These are phyloP conservation scores for Tokudaia muenninki DNA, from an alignment of 2,797 vertebrate species.

Conservation along the genomic window DNA sequence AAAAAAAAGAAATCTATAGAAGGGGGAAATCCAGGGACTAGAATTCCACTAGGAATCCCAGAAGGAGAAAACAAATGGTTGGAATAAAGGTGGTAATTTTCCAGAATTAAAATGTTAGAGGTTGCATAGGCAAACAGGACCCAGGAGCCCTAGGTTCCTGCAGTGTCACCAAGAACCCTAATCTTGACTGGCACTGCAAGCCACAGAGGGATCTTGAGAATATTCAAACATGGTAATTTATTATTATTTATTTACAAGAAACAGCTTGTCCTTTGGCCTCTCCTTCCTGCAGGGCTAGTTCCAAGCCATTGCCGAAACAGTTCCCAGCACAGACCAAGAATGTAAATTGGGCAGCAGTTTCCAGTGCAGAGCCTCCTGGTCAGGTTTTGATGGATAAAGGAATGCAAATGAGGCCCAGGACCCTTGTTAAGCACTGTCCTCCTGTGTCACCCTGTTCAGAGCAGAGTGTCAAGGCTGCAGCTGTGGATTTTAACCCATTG, in stretches of 20 bases:
- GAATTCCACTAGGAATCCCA: neutral
- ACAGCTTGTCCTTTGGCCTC: conserved; percentile 85
- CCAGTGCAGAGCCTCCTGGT: neutral
- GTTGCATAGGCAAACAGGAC: neutral
- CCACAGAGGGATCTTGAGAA: conserved; percentile 40
- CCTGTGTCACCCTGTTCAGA: neutral
- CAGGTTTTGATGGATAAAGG: conserved; percentile 54
- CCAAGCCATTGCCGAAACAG: conserved; percentile 12
- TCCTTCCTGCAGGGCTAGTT: conserved; percentile 56
- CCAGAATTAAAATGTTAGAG: conserved; percentile 13
- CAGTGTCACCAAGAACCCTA: conserved; percentile 63
- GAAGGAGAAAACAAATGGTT: neutral
- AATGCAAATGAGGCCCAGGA: conserved; percentile 63
- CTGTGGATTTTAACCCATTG: conserved; percentile 24
- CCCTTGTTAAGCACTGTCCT: conserved; percentile 18
- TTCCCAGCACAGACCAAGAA: conserved; percentile 70
- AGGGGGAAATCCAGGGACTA: neutral
- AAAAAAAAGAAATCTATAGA: neutral
- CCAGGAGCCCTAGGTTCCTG: neutral
- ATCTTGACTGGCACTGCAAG: conserved; percentile 74
- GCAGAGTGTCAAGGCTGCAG: neutral
- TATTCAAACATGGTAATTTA: conserved; percentile 83
- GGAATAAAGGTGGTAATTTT: neutral
- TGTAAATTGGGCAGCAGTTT: conserved; percentile 60
- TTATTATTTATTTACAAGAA: conserved; percentile 86